Base-by-base conservation (phyloP, 2,888 invertebrate species). In the Dioctria rufipes region DNA sequence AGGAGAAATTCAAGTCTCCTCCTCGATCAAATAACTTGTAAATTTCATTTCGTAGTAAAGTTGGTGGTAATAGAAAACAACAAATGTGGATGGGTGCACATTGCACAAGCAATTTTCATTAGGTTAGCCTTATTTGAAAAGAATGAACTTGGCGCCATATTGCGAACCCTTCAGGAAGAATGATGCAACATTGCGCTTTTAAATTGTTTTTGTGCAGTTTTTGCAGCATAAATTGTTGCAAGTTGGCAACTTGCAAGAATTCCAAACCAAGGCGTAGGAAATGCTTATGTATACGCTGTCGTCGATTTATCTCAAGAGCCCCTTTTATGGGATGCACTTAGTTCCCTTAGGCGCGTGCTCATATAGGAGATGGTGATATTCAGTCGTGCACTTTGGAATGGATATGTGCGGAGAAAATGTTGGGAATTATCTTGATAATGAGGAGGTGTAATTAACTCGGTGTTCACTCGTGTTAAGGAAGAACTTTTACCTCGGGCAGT, bases 391-490 rank as follows among this genome's bases (percentile, higher is more conserved):
- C 5, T 49, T 1, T 51, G 25, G 37, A 39, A 4, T 9, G 37
- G 51, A 39, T 37, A 37, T 46, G 37, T 11, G 9, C 51, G 69
- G 37, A 69, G 49, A 69, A 69, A 46, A 51, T 51, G 51, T 37
- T 40, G 51, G 51, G n/a, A 61, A 54, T 69, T 37, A 69, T 69
- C 51, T 69, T 25, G 69, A 69, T 69, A 51, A 69, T 8, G 69
- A 69, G 69, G 69, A 69, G 69, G 51, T 37, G 69, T 69, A 69
- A 51, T 69, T 69, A 69, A 54, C 69, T 69, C 69, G 13, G 46
- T 49, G 67, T 46, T 67, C 69, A 39, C 37, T 25, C 39, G 69
- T 69, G 69, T 69, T 69, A 54, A 51, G 54, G 69, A 69, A 69
- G 49, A 51, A 54, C 51, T 69, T 69, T 8, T 9, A 69, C 69